These are phyloP conservation scores for Axis porcinus DNA, from an alignment of 2,113 vertebrate genomes.

Conservation along the genomic window DNA sequence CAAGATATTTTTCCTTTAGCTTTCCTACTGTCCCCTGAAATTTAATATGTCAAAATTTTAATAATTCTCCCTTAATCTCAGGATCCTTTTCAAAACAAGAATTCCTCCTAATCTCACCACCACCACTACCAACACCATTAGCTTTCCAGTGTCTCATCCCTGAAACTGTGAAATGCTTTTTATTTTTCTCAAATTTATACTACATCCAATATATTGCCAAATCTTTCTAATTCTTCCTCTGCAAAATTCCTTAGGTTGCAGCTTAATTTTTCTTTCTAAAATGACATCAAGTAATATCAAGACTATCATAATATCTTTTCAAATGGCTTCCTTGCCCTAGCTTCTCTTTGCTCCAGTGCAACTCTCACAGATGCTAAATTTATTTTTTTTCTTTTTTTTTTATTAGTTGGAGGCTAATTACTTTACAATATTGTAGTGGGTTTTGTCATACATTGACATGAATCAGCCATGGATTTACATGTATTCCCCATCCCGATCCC, in stretches of 20 bases:
- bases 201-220: neutral
- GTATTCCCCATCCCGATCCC: too few species aligned
- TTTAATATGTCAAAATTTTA: constrained; percentile 40
- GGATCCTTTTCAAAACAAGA: constrained; percentile 33
- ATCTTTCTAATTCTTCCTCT: constrained; percentile 23
- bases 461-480: too few species aligned
- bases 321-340: neutral
- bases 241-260: neutral
- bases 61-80: constrained; percentile 8
- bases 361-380: neutral
- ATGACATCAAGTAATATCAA: constrained; percentile 6
- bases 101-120: neutral
- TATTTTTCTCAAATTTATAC: neutral
- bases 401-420: too few species aligned
- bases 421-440: too few species aligned
- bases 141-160: neutral
- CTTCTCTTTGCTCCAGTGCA: constrained; percentile 19
- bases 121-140: neutral
- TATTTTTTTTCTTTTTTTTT: neutral
- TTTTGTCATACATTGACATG: too few species aligned
- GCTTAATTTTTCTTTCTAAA: constrained; percentile 17
- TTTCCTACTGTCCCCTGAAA: constrained; percentile 26
- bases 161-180: neutral
- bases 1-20: constrained; percentile 4
- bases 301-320: neutral